Percentiles rank a stretch among this genome's conserved stretches.
Conservation (phyloP, 1,140 invertebrate species). For the Araneus ventricosus region DNA sequence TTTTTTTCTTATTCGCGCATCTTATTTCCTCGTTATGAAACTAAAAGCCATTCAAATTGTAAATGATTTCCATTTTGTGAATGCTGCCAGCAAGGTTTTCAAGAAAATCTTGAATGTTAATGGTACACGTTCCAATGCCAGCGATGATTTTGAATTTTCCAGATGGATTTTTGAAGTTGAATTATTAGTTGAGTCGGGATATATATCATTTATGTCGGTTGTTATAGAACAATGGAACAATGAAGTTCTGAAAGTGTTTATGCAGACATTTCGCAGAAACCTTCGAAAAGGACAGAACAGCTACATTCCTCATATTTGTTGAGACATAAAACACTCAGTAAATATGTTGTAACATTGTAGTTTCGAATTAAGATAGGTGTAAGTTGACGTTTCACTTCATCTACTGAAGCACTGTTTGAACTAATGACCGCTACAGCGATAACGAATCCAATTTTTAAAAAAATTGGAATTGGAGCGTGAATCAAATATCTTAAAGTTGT, state of each 20-base stretch:
- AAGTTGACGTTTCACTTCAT: background rate
- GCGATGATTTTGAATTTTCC: conserved; percentile 36
- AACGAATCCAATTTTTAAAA: too few species aligned
- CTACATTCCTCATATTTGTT: conserved; percentile 8
- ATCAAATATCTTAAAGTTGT: too few species aligned
- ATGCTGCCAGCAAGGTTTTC: conserved; percentile 1
- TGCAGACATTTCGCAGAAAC: background rate
- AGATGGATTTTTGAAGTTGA: conserved; percentile 33
- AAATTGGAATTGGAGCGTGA: too few species aligned
- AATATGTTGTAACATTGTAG: conserved; percentile 22
- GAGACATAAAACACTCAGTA: background rate
- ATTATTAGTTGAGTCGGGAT: conserved; percentile 34
- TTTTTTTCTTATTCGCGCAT: conserved; percentile 10
- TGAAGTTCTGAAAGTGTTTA: conserved; percentile 37
- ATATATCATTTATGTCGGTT: conserved; percentile 6
- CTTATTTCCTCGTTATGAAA: background rate
- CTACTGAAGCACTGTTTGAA: too few species aligned
- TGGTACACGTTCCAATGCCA: background rate
- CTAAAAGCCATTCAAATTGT: conserved; percentile 28
- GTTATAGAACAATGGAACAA: conserved; percentile 57
- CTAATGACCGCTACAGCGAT: too few species aligned
- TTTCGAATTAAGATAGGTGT: background rate
- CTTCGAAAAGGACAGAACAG: background rate
- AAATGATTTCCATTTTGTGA: conserved; percentile 32
- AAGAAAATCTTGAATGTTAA: conserved; percentile 9